Evolutionary conservation across 92 coral and sea anemone species (phyloP), one percentile per base, ranked within the genome.

Genomic region (Virgularia gustaviana): DNA sequence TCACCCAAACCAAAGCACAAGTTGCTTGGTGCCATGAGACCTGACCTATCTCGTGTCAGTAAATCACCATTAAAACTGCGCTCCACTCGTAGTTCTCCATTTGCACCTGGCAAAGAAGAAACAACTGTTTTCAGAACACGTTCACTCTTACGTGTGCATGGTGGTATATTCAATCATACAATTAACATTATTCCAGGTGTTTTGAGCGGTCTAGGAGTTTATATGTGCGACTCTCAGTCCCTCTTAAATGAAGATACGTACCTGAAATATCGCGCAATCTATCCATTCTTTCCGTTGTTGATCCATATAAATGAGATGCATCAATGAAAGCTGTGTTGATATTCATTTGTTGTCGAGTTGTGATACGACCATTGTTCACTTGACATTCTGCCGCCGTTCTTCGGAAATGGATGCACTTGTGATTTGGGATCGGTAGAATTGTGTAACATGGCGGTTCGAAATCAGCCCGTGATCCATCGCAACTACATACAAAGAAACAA

Each of bases 251-350:
- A 55, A 13, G 12, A 13, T 32, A 67, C 74, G 45, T 36, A 67
- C 74, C 49, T 30, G 58, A 15, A 13, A 9, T 9, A 30, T 67
- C 74, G 24, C 74, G 29, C 60, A 67, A 49, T 28, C 19, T 29
- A 31, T 47, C 49, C 11, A 59, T 59, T 9, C 45, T 12, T 30
- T 10, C 19, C 0, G 29, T 29, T 7, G 74, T 67, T 42, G 74
- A 67, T 67, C 74, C 74, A 31, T 67, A 67, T 5, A 67, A 57
- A 30, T 67, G 74, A 10, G 74, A 67, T 19, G 56, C 74, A 67
- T 67, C 74, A 27, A 67, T 49, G 16, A 27, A 67, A n/a, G 74
- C 74, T 45, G 74, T 67, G 33, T 67, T 67, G 31, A 67, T 43
- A 67, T 67, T 67, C 3, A 42, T 45, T 33, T 67, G 74, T 45